phyloP scores from a whole-genome alignment of 1,140 invertebrate genomes.

The Metaphire vulgaris region DNA sequence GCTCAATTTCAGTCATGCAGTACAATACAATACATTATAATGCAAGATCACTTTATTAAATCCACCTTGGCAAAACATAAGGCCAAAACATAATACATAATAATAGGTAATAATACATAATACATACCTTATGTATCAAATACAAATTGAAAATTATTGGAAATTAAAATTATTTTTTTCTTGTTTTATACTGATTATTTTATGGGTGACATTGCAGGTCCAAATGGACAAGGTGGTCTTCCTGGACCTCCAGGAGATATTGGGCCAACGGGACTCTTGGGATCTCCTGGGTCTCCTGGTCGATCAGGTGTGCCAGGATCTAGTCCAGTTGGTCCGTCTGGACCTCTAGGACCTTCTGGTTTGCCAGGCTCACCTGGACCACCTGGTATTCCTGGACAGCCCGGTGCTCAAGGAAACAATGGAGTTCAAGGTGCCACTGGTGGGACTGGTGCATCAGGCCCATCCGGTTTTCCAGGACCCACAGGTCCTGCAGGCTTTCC shows the following conservation, averaged over 20 bases:
- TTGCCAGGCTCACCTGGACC: conserved; percentile 7
- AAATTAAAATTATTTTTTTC: conserved; percentile 33
- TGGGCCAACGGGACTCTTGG: conserved; percentile 4
- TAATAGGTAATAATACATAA: too few species aligned
- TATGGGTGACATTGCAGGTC: not conserved
- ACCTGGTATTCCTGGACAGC: conserved; percentile 18
- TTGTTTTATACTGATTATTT: conserved; percentile 43
- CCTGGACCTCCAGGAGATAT: conserved; percentile 9
- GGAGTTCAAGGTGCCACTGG: conserved; percentile 37
- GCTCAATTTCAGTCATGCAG: too few species aligned
- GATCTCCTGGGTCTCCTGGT: conserved; percentile 14
- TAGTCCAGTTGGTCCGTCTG: conserved; percentile 47
- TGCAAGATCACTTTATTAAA: too few species aligned
- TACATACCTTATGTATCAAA: not conserved
- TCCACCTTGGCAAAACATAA: too few species aligned
- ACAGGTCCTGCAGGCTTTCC: not conserved
- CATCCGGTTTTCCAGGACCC: not conserved
- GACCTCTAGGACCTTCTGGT: conserved; percentile 15
- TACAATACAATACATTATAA: too few species aligned
- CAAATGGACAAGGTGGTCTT: conserved; percentile 1
- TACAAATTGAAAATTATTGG: not conserved
- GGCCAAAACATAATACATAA: too few species aligned
- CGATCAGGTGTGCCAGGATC: conserved; percentile 24
- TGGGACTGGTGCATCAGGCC: not conserved
- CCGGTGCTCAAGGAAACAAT: not conserved